Conservation (phyloP, 2,888 invertebrate genomes). For the Alsophila aescularia region DNA sequence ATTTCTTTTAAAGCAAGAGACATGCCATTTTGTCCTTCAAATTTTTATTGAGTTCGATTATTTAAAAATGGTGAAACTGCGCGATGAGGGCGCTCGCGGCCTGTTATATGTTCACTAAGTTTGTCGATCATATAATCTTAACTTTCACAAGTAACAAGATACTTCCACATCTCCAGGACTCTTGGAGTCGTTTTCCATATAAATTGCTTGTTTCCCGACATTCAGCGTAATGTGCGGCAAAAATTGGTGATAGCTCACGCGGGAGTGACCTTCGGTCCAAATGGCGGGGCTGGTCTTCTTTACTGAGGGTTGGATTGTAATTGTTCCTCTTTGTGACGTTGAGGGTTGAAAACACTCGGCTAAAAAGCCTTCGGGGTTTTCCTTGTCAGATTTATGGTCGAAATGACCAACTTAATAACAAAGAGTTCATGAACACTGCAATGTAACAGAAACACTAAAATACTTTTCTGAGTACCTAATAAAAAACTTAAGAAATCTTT, state of each 20-base stretch:
- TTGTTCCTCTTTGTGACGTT: slow-evolving; percentile 16
- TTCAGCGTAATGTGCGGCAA: slow-evolving; percentile 23
- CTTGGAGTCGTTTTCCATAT: slow-evolving; percentile 52
- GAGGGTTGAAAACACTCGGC: neutral
- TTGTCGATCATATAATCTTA: too few species aligned
- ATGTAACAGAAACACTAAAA: too few species aligned
- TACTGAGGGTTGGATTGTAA: slow-evolving; percentile 12
- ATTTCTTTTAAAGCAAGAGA: neutral
- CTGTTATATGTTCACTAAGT: too few species aligned
- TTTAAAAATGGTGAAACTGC: too few species aligned
- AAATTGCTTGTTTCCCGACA: slow-evolving; percentile 53
- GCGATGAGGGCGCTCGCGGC: too few species aligned
- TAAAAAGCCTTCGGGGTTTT: neutral
- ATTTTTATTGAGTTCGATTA: too few species aligned
- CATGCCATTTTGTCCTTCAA: neutral
- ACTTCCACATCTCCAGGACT: neutral
- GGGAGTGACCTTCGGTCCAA: slow-evolving; percentile 16
- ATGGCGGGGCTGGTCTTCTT: slow-evolving; percentile 15
- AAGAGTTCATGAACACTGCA: too few species aligned
- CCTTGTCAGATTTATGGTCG: neutral
- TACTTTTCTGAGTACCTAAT: too few species aligned
- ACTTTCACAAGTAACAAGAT: neutral
- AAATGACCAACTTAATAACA: too few species aligned
- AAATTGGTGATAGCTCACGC: slow-evolving; percentile 27
- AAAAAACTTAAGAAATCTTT: too few species aligned